Conservation (phyloP, 2,888 invertebrate species). For the Netelia virgata region DNA sequence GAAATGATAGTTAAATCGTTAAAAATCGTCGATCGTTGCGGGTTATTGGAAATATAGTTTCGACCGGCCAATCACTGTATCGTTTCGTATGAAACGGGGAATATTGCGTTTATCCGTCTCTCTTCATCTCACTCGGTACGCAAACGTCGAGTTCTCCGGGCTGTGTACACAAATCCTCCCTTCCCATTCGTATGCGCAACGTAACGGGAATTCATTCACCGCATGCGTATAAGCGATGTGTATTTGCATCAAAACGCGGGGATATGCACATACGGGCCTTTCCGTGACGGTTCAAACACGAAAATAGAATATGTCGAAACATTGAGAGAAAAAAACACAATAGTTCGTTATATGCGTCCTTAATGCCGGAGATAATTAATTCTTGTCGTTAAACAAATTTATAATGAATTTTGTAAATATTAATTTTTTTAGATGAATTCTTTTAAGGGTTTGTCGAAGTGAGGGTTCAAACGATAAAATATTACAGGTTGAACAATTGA, state of each 20-base stretch:
- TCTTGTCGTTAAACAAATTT: too few species aligned
- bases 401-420: too few species aligned
- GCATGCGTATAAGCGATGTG: conserved; percentile 18
- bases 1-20: background rate
- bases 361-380: too few species aligned
- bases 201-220: conserved; percentile 31
- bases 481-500: too few species aligned
- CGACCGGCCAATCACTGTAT: conserved; percentile 4
- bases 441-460: too few species aligned
- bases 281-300: too few species aligned
- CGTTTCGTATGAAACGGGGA: background rate
- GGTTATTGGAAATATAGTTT: background rate
- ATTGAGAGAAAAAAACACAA: too few species aligned
- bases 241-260: conserved; percentile 23
- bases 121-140: background rate
- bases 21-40: background rate
- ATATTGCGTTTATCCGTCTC: conserved; percentile 1
- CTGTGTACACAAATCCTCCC: background rate
- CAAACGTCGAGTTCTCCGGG: background rate
- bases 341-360: too few species aligned
- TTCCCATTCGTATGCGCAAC: background rate
- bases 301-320: too few species aligned
- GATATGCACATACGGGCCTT: background rate
- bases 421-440: too few species aligned
- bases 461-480: too few species aligned